These are phyloP conservation scores for Sinosuthora webbiana DNA, from an alignment of 2,113 vertebrate species.

Conservation along the genomic window DNA sequence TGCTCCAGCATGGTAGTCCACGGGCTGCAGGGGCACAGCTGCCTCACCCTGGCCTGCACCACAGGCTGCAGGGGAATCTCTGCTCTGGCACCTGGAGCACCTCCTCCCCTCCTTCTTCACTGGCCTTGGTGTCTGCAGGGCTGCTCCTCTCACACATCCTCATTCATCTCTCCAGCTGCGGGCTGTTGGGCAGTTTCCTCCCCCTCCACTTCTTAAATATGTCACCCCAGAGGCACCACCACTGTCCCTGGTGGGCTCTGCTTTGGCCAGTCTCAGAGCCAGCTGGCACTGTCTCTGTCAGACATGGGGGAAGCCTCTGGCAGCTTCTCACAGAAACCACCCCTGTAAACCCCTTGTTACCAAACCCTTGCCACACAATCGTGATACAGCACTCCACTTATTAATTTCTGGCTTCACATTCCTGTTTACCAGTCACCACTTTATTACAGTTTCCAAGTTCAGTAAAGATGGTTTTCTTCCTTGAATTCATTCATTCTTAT, in stretches of 20 bases:
- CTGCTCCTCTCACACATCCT: not conserved
- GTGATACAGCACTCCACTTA: not conserved
- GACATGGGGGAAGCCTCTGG: not conserved
- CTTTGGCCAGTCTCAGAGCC: fast-evolving
- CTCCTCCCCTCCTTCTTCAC: not conserved
- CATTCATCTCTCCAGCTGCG: not conserved
- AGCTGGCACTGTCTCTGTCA: too few species aligned
- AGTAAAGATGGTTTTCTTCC: not conserved
- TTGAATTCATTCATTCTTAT: not conserved
- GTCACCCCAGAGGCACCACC: fast-evolving
- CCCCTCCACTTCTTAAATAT: not conserved
- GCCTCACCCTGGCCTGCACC: too few species aligned
- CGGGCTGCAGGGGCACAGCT: not conserved
- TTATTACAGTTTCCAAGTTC: not conserved
- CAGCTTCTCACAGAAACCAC: not conserved
- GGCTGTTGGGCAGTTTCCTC: too few species aligned
- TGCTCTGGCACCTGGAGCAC: not conserved
- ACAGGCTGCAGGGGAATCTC: fast-evolving
- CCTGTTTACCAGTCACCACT: not conserved
- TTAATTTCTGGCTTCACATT: not conserved
- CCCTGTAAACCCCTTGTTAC: too few species aligned
- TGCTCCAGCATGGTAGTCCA: not conserved
- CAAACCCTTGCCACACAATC: not conserved
- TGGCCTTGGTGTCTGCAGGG: not conserved
- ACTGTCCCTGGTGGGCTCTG: not conserved